phyloP scores from a whole-genome alignment of 2,797 vertebrate species.

The Oophaga sylvatica region DNA sequence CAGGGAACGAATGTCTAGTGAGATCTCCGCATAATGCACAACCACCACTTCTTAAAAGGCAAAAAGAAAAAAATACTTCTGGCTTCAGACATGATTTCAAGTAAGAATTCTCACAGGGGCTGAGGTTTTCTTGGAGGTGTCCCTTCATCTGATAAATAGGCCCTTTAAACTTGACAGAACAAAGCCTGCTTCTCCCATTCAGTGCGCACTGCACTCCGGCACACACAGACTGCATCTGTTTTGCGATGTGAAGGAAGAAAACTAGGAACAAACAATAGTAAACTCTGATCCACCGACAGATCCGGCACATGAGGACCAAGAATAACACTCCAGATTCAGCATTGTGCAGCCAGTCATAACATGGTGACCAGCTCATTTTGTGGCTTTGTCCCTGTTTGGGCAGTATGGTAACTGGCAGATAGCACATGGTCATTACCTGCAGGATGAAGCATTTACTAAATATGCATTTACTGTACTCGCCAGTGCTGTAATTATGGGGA shows the following conservation, averaged over 20 bases:
- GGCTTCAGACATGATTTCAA: too few species aligned
- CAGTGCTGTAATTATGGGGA: not conserved
- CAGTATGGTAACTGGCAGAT: not conserved
- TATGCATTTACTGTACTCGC: not conserved
- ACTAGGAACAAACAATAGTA: slow-evolving; percentile 34
- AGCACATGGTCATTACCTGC: not conserved
- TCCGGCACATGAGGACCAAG: not conserved
- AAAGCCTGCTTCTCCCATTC: not conserved
- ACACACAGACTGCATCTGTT: not conserved
- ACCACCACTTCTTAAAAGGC: too few species aligned
- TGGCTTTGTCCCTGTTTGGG: not conserved
- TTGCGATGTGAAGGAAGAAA: not conserved
- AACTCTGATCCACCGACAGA: not conserved
- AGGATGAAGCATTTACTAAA: not conserved
- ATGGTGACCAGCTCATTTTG: not conserved
- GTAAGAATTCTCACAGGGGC: too few species aligned
- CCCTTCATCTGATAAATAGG: too few species aligned
- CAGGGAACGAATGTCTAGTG: too few species aligned
- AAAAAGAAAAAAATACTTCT: too few species aligned
- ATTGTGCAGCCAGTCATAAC: not conserved
- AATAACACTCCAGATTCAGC: not conserved
- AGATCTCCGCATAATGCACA: too few species aligned
- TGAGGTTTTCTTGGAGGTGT: too few species aligned
- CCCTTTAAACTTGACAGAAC: too few species aligned
- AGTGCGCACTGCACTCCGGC: not conserved